These are phyloP conservation scores for Boulengeromyrus knoepffleri DNA, from an alignment of 2,113 vertebrate genomes.

Conservation along the genomic window DNA sequence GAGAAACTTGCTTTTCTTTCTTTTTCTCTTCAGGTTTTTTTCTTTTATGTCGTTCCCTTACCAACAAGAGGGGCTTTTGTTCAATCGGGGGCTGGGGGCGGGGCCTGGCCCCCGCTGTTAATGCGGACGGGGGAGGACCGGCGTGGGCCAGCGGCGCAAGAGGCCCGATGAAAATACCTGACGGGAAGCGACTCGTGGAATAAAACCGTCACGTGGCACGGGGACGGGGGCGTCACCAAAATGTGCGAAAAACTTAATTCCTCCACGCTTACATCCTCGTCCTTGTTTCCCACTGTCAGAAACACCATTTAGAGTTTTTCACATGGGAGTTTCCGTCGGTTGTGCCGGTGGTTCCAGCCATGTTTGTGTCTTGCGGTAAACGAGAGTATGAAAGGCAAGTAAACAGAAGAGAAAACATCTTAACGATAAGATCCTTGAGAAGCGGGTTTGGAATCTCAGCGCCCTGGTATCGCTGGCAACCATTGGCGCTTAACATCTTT, in stretches of 20 bases:
- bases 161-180: background rate
- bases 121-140: background rate
- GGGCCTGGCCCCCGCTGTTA: background rate
- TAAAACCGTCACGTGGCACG: background rate
- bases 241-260: background rate
- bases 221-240: background rate
- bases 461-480: background rate
- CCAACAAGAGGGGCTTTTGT: slow-evolving; percentile 1
- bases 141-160: background rate
- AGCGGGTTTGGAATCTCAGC: background rate
- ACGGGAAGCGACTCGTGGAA: background rate
- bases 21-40: background rate
- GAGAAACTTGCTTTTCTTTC: slow-evolving; percentile 7
- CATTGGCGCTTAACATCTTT: background rate
- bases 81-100: background rate
- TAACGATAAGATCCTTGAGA: background rate
- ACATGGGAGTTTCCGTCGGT: background rate
- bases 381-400: background rate
- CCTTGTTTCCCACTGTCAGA: background rate
- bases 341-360: background rate
- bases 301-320: background rate
- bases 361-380: background rate
- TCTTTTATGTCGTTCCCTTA: background rate
- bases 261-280: background rate
- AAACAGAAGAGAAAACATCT: background rate